These are phyloP conservation scores for Eupithecia subumbrata DNA, from an alignment of 2,888 invertebrate species.

Conservation along the genomic window DNA sequence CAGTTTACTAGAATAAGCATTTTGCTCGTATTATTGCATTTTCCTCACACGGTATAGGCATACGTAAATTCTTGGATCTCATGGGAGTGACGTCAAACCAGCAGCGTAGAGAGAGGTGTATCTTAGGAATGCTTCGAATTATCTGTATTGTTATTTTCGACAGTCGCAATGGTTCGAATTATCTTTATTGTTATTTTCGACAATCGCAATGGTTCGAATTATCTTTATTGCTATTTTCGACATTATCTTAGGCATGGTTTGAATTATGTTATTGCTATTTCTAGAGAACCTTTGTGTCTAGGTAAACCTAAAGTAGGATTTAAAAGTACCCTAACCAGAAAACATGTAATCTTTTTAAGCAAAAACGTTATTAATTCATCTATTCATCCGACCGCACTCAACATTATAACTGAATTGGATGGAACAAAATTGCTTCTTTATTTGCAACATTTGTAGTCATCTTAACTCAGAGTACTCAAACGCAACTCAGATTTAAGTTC, in stretches of 20 bases:
- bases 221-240: not conserved
- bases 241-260: not conserved
- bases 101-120: not conserved
- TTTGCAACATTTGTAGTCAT: too few species aligned
- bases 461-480: too few species aligned
- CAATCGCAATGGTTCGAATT: not conserved
- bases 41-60: conserved; percentile 49
- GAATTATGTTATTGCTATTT: conserved; percentile 2
- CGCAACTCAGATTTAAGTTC: too few species aligned
- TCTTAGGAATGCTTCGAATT: not conserved
- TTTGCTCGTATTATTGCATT: conserved; percentile 53
- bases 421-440: not conserved
- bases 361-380: too few species aligned
- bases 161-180: not conserved
- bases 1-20: not conserved
- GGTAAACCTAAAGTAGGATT: not conserved
- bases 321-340: not conserved
- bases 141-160: not conserved
- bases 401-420: not conserved
- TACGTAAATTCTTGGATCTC: conserved; percentile 11
- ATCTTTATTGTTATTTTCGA: not conserved
- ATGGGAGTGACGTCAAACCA: not conserved
- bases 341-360: not conserved
- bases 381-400: not conserved
- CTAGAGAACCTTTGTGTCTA: not conserved